These are phyloP conservation scores for Chiridota heheva DNA, from an alignment of 35 echinoderm and acorn worm genomes.

Conservation along the genomic window DNA sequence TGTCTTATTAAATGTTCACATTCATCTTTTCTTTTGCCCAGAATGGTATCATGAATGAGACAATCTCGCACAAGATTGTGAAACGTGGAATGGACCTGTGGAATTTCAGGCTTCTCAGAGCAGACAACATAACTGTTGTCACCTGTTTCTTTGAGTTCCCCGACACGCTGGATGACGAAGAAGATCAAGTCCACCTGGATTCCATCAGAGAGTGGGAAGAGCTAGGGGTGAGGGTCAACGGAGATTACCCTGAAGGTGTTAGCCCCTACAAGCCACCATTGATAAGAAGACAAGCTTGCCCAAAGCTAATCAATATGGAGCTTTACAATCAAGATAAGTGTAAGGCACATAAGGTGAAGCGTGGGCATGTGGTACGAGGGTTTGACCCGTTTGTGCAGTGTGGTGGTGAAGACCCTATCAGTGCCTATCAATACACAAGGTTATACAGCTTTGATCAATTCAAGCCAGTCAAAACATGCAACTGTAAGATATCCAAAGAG, in stretches of 20 bases:
- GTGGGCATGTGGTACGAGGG: not conserved
- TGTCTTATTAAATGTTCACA: too few species aligned
- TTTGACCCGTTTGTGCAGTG: not conserved
- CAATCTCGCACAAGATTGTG: conserved; percentile 72
- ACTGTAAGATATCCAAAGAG: conserved; percentile 1
- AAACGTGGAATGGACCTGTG: conserved; percentile 70
- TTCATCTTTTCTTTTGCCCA: conserved; percentile 10
- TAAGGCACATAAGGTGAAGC: conserved; percentile 19
- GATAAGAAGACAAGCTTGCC: conserved; percentile 39
- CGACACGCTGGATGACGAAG: conserved; percentile 35
- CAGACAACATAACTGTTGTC: conserved; percentile 90
- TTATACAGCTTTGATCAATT: not conserved
- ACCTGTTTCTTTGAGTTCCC: conserved; percentile 78
- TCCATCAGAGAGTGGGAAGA: conserved; percentile 59
- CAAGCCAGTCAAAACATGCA: conserved; percentile 26
- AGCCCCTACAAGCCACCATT: conserved; percentile 45
- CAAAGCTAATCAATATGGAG: conserved; percentile 52
- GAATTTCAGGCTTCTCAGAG: conserved; percentile 70
- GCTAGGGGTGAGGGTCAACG: conserved; percentile 32
- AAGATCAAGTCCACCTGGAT: conserved; percentile 42
- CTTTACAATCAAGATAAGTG: conserved; percentile 53
- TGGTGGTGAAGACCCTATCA: too few species aligned
- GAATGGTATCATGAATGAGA: conserved; percentile 30
- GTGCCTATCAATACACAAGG: not conserved
- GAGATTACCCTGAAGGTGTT: conserved; percentile 31